A percentile compares a stretch with the other conserved stretches of the same genome.
phyloP scores from a whole-genome alignment of 2,797 vertebrate species.

The Anguilla obscura region DNA sequence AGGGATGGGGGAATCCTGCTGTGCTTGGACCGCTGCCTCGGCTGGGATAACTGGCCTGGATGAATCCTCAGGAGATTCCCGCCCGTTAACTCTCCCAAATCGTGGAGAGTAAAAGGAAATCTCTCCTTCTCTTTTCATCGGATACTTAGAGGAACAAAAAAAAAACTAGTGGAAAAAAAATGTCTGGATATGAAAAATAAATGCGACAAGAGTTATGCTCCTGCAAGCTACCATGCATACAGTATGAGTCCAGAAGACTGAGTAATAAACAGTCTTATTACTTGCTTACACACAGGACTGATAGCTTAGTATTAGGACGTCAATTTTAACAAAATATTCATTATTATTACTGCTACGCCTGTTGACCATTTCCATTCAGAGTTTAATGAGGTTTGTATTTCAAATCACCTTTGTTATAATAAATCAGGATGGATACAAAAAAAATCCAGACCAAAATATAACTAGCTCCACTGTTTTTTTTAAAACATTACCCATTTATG shows the following conservation, averaged over 20 bases:
- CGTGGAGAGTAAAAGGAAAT: not conserved
- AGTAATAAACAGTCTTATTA: not conserved
- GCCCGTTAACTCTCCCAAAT: not conserved
- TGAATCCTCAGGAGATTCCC: not conserved
- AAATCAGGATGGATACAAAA: not conserved
- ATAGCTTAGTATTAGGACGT: not conserved
- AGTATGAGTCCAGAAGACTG: not conserved
- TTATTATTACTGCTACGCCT: no score
- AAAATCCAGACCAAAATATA: not conserved
- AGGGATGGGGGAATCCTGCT: not conserved
- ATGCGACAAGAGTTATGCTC: not conserved
- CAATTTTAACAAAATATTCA: not conserved
- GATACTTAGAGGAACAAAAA: not conserved
- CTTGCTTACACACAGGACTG: not conserved
- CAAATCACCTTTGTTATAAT: not conserved
- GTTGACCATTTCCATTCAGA: not conserved
- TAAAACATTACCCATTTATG: no score
- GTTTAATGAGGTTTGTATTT: not conserved
- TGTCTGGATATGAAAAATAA: not conserved
- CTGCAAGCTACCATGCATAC: not conserved
- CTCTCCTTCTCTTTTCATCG: not conserved
- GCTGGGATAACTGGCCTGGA: not conserved
- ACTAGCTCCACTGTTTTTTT: not conserved
- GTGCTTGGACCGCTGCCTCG: not conserved
- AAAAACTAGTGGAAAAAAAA: not conserved